Evolutionary conservation across 37 sponge, comb jelly and placozoan species (phyloP), one percentile per base, ranked within the genome.

Genomic region (Bolinopsis microptera): DNA sequence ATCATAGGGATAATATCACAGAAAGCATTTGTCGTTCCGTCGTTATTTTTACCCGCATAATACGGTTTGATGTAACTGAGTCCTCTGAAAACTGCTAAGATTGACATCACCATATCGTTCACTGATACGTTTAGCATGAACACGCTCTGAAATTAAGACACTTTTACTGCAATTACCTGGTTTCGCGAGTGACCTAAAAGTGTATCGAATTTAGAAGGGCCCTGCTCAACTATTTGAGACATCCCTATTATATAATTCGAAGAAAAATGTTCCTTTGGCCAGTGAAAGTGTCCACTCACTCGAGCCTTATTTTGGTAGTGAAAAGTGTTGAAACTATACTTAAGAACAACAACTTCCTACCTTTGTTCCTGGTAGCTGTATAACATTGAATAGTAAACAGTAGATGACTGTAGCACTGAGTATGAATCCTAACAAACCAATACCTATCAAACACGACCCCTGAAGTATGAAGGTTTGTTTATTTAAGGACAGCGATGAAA

Each of bases 361-460:
- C 90, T 86, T 86, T 5, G 90, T n/a, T 2, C 90, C 90, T 3
- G 90, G 90, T 39, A 86, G 90, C 27, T 41, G 34, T 23, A 72
- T 72, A 9, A 41, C 61, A 1, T 27, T 86, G 90, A 9, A 86
- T 21, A 39, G 26, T 18, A 86, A n/a, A 38, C 32, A 34, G 41
- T 33, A 39, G 13, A 86, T 40, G 1, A 40, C 30, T 2, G 61
- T 34, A 9, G 31, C 35, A 38, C 90, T 86, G 27, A 86, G 61
- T 3, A 40, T 38, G 41, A 38, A 86, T 8, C 90, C 90, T 3
- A 86, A 38, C 0, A 27, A 39, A 41, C 90, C 41, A 23, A 86
- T 86, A 9, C 13, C 26, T 39, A 39, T 86, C 90, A 86, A 27
- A 72, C 75, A 72, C 5, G 31, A 30, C 3, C 75, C 75, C 75